These are phyloP conservation scores for Leucophenga varia DNA, from an alignment of 1,140 invertebrate species.

Conservation along the genomic window DNA sequence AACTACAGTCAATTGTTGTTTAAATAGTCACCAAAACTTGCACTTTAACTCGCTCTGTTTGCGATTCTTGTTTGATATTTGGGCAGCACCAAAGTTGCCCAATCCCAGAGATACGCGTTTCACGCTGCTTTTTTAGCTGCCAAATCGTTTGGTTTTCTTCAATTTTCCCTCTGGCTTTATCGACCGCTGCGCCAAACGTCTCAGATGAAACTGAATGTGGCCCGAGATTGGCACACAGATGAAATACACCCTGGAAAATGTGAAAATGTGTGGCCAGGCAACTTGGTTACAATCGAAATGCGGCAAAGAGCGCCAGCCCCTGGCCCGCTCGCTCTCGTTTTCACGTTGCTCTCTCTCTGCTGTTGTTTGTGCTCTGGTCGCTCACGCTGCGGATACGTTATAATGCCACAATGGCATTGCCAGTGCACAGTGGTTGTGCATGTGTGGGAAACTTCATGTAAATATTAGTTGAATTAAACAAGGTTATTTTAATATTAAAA, in stretches of 20 bases:
- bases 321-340: conserved; percentile 11
- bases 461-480: no score
- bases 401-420: conserved; percentile 17
- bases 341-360: conserved; percentile 1
- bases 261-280: conserved; percentile 38
- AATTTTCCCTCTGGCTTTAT: conserved; percentile 19
- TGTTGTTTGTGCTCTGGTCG: conserved; percentile 2
- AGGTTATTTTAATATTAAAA: no score
- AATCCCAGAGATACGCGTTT: conserved; percentile 23
- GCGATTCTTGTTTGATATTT: no score
- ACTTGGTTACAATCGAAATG: conserved; percentile 30
- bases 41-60: no score
- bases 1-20: no score
- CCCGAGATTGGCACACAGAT: conserved; percentile 45
- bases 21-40: conserved; percentile 2
- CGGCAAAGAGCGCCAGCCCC: conserved; percentile 39
- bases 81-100: no score
- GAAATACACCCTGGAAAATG: conserved; percentile 49
- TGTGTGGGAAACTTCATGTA: no score
- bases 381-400: conserved; percentile 35
- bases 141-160: conserved; percentile 1
- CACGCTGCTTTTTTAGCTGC: conserved; percentile 10
- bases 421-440: conserved; percentile 22
- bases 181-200: conserved; percentile 52
- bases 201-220: conserved; percentile 52